Conservation (phyloP, 2,888 invertebrate genomes). For the Chrysolina haemoptera region DNA sequence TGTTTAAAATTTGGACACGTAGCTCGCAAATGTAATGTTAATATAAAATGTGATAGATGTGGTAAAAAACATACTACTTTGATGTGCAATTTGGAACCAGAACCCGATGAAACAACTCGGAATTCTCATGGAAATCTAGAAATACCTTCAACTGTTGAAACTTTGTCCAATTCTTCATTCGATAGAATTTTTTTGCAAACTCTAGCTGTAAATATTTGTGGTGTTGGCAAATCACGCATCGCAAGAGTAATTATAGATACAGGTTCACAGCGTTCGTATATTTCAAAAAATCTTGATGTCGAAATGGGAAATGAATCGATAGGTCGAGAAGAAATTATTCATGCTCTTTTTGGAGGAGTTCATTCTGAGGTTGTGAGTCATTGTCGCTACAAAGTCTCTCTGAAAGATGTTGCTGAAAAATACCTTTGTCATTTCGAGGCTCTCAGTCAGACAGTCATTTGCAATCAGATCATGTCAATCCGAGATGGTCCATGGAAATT, state of each 20-base stretch:
- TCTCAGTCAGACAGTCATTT: neutral
- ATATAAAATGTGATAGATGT: conserved; percentile 2
- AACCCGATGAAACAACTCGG: conserved; percentile 10
- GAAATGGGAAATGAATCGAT: conserved; percentile 13
- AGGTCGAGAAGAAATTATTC: neutral
- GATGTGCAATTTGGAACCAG: neutral
- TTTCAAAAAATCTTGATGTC: conserved; percentile 1
- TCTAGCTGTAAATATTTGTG: conserved; percentile 10
- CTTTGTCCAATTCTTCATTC: conserved; percentile 18
- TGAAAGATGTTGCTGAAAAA: neutral
- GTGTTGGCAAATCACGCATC: neutral
- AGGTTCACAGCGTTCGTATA: conserved; percentile 14
- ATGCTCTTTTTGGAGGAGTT: conserved; percentile 14
- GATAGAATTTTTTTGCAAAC: conserved; percentile 1
- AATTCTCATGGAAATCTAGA: neutral
- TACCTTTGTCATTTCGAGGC: conserved; percentile 2
- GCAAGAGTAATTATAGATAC: conserved; percentile 18
- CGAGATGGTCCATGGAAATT: neutral
- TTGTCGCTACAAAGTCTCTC: neutral
- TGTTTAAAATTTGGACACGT: conserved; percentile 19
- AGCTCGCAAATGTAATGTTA: too few relatives aligned
- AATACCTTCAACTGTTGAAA: neutral
- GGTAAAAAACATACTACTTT: conserved; percentile 9
- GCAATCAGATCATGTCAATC: neutral
- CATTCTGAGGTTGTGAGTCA: neutral